phyloP scores from a whole-genome alignment of 35 echinoderm and acorn worm species.

The Apostichopus californicus region DNA sequence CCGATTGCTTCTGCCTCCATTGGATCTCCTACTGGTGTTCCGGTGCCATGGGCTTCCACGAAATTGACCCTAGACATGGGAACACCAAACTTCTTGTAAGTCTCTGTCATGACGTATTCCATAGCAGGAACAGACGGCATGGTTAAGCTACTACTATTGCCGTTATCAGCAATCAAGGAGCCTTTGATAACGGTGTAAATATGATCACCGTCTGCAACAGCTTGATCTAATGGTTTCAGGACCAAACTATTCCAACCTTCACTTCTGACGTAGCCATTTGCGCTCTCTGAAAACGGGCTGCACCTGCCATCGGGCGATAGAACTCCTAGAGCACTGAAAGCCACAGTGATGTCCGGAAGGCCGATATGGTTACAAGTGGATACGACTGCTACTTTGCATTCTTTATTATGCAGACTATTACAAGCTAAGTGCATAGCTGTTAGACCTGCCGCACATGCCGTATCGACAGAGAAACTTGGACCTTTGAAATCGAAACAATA shows the following conservation, averaged over 20 bases:
- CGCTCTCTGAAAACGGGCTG: slow-evolving; percentile 87
- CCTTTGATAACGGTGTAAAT: slow-evolving; percentile 88
- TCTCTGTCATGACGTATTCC: slow-evolving; percentile 68
- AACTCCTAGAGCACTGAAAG: slow-evolving; percentile 83
- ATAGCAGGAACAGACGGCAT: slow-evolving; percentile 83
- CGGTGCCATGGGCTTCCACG: slow-evolving; percentile 95
- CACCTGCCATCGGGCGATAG: slow-evolving; percentile 85
- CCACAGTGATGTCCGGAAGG: slow-evolving; percentile 82
- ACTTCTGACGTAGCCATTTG: slow-evolving; percentile 91
- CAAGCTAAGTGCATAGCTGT: slow-evolving; percentile 95
- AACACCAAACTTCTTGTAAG: slow-evolving; percentile 75
- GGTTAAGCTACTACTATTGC: slow-evolving; percentile 78
- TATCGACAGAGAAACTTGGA: slow-evolving; percentile 83
- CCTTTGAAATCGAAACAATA: slow-evolving; percentile 91
- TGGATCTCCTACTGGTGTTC: slow-evolving; percentile 95
- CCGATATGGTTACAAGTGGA: slow-evolving; percentile 70
- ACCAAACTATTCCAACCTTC: slow-evolving; percentile 93
- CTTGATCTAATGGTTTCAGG: slow-evolving; percentile 79
- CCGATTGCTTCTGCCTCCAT: slow-evolving; percentile 92
- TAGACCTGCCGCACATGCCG: slow-evolving; percentile 82
- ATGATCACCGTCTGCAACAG: slow-evolving; percentile 81
- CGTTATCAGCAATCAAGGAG: slow-evolving; percentile 80
- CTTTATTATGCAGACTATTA: slow-evolving; percentile 64
- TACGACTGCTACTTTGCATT: slow-evolving; percentile 83
- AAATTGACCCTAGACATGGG: slow-evolving; percentile 75